Evolutionary conservation across 2,888 invertebrate genomes (phyloP), one percentile per base, ranked within the genome.

Genomic region (Nomada fucata): DNA sequence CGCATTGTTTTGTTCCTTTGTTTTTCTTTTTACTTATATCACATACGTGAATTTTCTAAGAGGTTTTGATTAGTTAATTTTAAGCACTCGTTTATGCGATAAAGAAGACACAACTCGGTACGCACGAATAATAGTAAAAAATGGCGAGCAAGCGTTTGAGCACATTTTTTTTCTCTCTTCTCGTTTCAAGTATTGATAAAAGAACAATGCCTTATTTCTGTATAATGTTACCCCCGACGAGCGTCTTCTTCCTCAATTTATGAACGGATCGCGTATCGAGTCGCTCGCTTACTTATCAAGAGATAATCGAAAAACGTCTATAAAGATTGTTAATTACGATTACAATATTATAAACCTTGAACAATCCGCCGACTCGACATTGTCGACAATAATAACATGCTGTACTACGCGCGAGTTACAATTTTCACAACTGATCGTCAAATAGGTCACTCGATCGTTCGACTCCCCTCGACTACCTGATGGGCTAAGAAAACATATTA

Each of bases 251-350:
- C 63, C 47, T 82, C 85, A 29, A 76, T 76, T 63, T 73, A 79
- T 72, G 75, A 84, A 86, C 85, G 76, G 67, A 74, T 87, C 85
- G 72, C 82, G 75, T 79, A 65, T 81, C 76, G 69, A 70, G 82
- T 85, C 82, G 75, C 75, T 79, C 70, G 82, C 85, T 86, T 87
- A 87, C 29, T 82, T 86, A 86, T 78, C 86, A 79, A 82, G 84
- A 83, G 77, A 88, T 86, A 36, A 81, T 87, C 74, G 84, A 84
- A 88, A 87, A 85, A 88, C 83, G 86, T 84, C 79, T 88, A 87
- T 88, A 88, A 88, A 88, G 82, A 84, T 88, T 80, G 82, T 88
- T 72, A 84, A 86, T 79, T 86, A 88, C 70, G 82, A 84, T 68
- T 87, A 87, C 79, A 63, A 53, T 78, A 85, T 88, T 86, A 86